A percentile compares a stretch with the other conserved stretches of the same genome.
These are phyloP conservation scores for Onchidella celtica DNA, from an alignment of 2,888 invertebrate species.

Conservation along the genomic window DNA sequence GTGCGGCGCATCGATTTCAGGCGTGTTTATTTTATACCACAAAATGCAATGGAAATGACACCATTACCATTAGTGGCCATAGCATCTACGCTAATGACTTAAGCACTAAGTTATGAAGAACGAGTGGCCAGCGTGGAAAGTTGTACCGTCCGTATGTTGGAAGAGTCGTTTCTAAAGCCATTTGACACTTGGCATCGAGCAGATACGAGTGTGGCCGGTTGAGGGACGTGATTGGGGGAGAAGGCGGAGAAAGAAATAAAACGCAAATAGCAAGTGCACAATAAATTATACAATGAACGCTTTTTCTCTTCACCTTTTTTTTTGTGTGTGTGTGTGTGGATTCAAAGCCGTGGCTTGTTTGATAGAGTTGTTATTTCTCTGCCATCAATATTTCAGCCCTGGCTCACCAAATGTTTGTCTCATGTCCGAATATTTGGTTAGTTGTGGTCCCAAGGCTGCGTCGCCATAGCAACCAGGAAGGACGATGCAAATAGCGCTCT, in stretches of 20 bases:
- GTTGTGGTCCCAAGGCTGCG: slow-evolving; percentile 45
- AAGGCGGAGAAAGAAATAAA: not conserved
- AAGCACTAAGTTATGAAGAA: too few species aligned
- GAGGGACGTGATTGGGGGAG: not conserved
- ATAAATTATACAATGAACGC: slow-evolving; percentile 29
- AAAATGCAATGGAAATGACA: too few species aligned
- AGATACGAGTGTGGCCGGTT: too few species aligned
- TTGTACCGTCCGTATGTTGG: too few species aligned
- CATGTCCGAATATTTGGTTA: slow-evolving; percentile 50
- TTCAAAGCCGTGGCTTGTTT: slow-evolving; percentile 21
- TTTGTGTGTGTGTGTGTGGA: not conserved
- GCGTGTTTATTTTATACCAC: too few species aligned
- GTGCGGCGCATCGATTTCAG: too few species aligned
- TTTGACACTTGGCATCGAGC: too few species aligned
- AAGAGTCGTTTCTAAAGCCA: too few species aligned
- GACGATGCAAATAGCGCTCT: slow-evolving; percentile 42
- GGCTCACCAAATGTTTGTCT: slow-evolving; percentile 33
- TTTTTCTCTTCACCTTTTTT: not conserved
- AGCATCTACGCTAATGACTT: too few species aligned
- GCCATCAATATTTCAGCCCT: slow-evolving; percentile 40
- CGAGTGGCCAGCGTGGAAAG: too few species aligned
- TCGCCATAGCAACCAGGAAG: slow-evolving; percentile 39
- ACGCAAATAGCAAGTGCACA: too few species aligned
- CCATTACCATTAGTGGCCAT: too few species aligned
- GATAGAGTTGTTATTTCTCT: slow-evolving; percentile 39